Evolutionary conservation across 1,140 invertebrate species (phyloP).

Genomic region (Drosophila serrata): DNA sequence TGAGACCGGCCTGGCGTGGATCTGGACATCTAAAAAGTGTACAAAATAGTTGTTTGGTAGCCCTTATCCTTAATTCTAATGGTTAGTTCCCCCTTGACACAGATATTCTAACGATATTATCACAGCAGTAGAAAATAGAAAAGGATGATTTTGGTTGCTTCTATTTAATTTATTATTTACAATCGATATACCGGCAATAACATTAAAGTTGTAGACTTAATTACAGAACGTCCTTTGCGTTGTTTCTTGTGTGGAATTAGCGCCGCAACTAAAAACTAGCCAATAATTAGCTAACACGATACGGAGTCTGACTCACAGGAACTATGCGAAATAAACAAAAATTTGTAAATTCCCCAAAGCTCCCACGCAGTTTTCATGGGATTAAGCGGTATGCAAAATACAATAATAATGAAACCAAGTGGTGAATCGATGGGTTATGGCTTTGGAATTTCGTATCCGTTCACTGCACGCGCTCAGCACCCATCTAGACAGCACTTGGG

Average conservation of each 20-base stretch:
- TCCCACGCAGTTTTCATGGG: background rate
- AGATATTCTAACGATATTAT: conserved; percentile 43
- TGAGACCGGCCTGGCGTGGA: conserved; percentile 18
- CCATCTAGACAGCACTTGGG: conserved; percentile 36
- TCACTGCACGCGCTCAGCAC: conserved; percentile 42
- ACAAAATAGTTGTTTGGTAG: conserved; percentile 17
- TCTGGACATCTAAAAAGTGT: conserved; percentile 11
- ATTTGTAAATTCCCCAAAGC: conserved; percentile 12
- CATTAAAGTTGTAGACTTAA: conserved; percentile 70
- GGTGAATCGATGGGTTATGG: conserved; percentile 27
- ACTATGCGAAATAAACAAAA: conserved; percentile 22
- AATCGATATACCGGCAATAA: conserved; percentile 73
- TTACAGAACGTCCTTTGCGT: conserved; percentile 63
- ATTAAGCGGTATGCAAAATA: conserved; percentile 6
- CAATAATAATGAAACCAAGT: conserved; percentile 31
- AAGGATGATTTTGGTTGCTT: conserved; percentile 46
- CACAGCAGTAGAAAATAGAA: conserved; percentile 5
- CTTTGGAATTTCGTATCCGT: background rate
- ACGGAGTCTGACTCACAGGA: conserved; percentile 5
- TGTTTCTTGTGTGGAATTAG: conserved; percentile 59
- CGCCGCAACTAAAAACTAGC: conserved; percentile 53
- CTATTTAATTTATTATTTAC: conserved; percentile 81
- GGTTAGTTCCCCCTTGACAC: conserved; percentile 7
- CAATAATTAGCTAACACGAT: conserved; percentile 50
- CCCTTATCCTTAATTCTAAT: background rate